These are phyloP conservation scores for Malacoraja senta DNA, from an alignment of 2,797 vertebrate genomes.

Conservation along the genomic window DNA sequence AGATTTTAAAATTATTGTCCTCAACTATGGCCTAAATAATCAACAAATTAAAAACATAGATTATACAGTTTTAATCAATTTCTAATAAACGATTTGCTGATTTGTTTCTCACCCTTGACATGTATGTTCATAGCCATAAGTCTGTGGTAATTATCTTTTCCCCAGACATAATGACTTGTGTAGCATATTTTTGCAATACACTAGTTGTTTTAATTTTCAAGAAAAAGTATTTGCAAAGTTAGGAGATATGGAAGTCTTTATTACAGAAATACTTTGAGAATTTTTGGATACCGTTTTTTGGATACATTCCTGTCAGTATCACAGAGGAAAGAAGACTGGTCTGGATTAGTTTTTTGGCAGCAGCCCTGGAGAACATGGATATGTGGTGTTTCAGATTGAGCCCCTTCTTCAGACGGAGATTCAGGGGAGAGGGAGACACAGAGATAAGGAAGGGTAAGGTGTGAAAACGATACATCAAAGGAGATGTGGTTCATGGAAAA, in stretches of 20 bases:
- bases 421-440: too few relatives aligned
- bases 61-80: neutral
- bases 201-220: neutral
- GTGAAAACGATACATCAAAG: too few relatives aligned
- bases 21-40: neutral
- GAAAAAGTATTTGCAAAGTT: neutral
- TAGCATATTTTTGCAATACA: neutral
- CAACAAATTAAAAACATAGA: neutral
- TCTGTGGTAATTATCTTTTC: neutral
- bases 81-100: neutral
- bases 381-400: too few relatives aligned
- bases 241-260: neutral
- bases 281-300: neutral
- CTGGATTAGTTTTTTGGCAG: neutral
- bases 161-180: neutral
- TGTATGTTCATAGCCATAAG: neutral
- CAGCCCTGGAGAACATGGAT: too few relatives aligned
- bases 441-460: too few relatives aligned
- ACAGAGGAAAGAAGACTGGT: neutral
- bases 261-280: neutral
- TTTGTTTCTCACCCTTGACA: neutral
- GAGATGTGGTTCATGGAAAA: too few relatives aligned
- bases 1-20: neutral
- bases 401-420: too few relatives aligned
- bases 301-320: neutral